Percentiles rank a stretch among this genome's conserved stretches.
These are phyloP conservation scores for Leucophenga varia DNA, from an alignment of 1,140 invertebrate genomes.

Conservation along the genomic window DNA sequence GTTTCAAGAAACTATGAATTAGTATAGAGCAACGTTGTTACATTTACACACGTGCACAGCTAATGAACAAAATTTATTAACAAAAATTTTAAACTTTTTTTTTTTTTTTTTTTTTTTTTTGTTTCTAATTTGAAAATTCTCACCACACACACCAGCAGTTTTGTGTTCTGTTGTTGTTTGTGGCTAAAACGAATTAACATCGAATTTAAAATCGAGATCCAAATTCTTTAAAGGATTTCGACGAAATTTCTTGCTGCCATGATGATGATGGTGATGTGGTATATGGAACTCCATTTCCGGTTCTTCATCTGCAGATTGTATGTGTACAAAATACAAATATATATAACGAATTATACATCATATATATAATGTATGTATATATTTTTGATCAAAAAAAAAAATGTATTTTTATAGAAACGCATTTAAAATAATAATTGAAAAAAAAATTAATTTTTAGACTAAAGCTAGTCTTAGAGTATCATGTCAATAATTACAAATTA, in stretches of 20 bases:
- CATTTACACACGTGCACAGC: constrained; percentile 19
- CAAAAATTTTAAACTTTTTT: constrained; percentile 21
- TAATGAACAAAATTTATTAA: too few relatives aligned
- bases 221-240: constrained; percentile 55
- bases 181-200: constrained; percentile 56
- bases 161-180: constrained; percentile 7
- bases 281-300: constrained; percentile 47
- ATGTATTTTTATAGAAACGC: too few relatives aligned
- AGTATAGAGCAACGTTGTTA: too few relatives aligned
- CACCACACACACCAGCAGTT: constrained; percentile 37
- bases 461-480: too few relatives aligned
- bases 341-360: too few relatives aligned
- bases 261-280: constrained; percentile 55
- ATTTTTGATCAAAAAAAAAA: too few relatives aligned
- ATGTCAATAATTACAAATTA: too few relatives aligned
- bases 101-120: constrained; percentile 16
- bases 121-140: constrained; percentile 1
- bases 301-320: constrained; percentile 30
- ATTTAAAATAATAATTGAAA: too few relatives aligned
- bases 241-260: constrained; percentile 51
- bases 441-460: too few relatives aligned
- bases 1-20: too few relatives aligned
- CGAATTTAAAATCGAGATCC: constrained; percentile 56
- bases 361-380: too few relatives aligned
- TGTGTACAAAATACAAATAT: too few relatives aligned